Conservation (phyloP, 2,797 vertebrate genomes). For the Melanogrammus aeglefinus region DNA sequence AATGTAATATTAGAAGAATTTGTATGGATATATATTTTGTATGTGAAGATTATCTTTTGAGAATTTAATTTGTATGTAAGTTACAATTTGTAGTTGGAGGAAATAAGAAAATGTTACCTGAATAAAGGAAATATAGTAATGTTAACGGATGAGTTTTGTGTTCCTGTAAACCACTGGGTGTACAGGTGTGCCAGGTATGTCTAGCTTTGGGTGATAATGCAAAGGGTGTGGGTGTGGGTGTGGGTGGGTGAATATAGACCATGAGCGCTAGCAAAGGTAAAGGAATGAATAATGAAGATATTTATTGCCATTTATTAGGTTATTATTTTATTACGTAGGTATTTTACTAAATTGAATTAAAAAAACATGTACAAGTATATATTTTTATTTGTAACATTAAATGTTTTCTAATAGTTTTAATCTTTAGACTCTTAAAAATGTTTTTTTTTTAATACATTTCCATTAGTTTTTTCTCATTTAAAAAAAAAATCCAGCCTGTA, state of each 20-base stretch:
- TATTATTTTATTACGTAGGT: too few relatives aligned
- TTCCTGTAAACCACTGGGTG: not conserved
- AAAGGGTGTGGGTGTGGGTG: too few relatives aligned
- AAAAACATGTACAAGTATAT: too few relatives aligned
- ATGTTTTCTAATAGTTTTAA: not conserved
- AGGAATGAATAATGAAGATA: too few relatives aligned
- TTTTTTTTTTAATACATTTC: not conserved
- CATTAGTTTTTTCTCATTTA: too few relatives aligned
- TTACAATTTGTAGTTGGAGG: not conserved
- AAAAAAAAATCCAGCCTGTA: too few relatives aligned
- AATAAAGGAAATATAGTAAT: not conserved
- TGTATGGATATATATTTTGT: conserved; percentile 23
- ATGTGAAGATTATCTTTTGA: conserved; percentile 1
- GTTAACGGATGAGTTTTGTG: not conserved
- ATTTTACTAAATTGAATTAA: too few relatives aligned
- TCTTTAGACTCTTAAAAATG: not conserved
- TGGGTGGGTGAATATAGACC: too few relatives aligned
- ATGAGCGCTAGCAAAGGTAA: too few relatives aligned
- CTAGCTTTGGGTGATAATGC: too few relatives aligned
- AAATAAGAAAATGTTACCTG: not conserved
- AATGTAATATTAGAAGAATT: conserved; percentile 25
- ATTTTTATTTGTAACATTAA: not conserved
- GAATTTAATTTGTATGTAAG: not conserved
- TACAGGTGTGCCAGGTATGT: not conserved
- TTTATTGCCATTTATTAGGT: too few relatives aligned